A percentile compares a stretch with the other conserved stretches of the same genome.
Evolutionary conservation across 1,140 invertebrate species (phyloP).

Genomic region (Macrobrachium nipponense): DNA sequence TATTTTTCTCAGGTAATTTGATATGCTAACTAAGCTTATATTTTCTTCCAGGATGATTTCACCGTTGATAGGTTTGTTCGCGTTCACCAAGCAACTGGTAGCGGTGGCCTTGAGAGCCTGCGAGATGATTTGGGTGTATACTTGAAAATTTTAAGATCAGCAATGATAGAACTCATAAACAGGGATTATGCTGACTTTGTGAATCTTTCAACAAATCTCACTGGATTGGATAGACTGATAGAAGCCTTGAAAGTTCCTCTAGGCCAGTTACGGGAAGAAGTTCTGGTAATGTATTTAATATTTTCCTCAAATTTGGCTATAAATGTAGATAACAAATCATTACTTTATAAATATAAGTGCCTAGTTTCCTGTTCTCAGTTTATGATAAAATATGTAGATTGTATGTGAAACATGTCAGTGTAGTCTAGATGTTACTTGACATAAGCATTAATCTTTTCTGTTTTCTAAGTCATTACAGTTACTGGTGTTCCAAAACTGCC

Average conservation of each 20-base stretch:
- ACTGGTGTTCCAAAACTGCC: too few relatives aligned
- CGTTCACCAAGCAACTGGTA: conserved; percentile 77
- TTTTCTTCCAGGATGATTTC: conserved; percentile 79
- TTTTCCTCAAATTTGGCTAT: neutral
- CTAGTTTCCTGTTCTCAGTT: too few relatives aligned
- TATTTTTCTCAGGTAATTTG: neutral
- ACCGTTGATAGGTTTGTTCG: conserved; percentile 91
- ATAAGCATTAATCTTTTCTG: too few relatives aligned
- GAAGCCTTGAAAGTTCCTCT: conserved; percentile 82
- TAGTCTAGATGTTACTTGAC: too few relatives aligned
- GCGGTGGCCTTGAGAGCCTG: conserved; percentile 85
- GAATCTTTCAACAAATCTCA: conserved; percentile 92
- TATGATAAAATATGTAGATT: too few relatives aligned
- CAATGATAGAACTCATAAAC: conserved; percentile 97
- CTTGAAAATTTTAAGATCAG: conserved; percentile 87
- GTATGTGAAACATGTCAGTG: too few relatives aligned
- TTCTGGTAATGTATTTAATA: conserved; percentile 73
- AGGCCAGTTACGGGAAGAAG: conserved; percentile 83
- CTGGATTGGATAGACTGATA: conserved; percentile 89
- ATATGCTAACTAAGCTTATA: conserved; percentile 15
- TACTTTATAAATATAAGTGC: too few relatives aligned
- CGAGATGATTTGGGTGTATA: conserved; percentile 91
- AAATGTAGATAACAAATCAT: too few relatives aligned
- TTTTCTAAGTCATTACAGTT: too few relatives aligned
- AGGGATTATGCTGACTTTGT: conserved; percentile 98